Base-by-base conservation (phyloP, 2,113 vertebrate species). In the Microtus oregoni region DNA sequence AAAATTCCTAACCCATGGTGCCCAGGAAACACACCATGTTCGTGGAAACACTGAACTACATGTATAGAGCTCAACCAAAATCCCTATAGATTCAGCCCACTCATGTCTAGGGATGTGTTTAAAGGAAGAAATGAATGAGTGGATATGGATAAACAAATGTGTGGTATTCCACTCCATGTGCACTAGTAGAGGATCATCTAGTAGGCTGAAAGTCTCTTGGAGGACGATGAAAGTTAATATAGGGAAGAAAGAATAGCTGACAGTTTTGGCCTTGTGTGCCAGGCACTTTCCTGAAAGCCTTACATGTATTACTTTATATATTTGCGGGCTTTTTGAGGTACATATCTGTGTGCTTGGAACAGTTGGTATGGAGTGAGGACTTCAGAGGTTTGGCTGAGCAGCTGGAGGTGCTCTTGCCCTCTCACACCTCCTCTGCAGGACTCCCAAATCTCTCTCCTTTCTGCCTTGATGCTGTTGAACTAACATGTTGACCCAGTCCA, bases 221-320 rank as follows among this genome's bases (percentile, higher is more conserved):
- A 55, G n/a, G 76, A 72, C 95, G 88, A 65, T 90, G 83, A 96
- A 44, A 67, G 73, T 93, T 73, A 79, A 76, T 77, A 35, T 7
- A 75, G 32, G 47, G 79, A 86, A 65, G 63, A 20, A 89, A 55
- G 52, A 91, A 52, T 15, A 86, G 19, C 35, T 38, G 35, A 50
- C 30, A 73, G 63, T 68, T 91, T 67, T 32, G 86, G 44, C 7
- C 50, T 82, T 78, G 11, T 78, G 50, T n/a, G 38, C 55, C 78
- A 61, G 15, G 15, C 50, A 52, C 17, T 67, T 90, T 95, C 47
- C 50, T 55, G 67, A 88, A 82, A 95, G 12, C 14, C 75, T 83
- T 70, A 1, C 7, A 3, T 41, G 0, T 47, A n/a, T 90, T 28
- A 58, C 38, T 58, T 83, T 22, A n/a, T 41, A 8, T 30, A 35